phyloP scores from a whole-genome alignment of 1,140 invertebrate species.

The Manduca sexta region DNA sequence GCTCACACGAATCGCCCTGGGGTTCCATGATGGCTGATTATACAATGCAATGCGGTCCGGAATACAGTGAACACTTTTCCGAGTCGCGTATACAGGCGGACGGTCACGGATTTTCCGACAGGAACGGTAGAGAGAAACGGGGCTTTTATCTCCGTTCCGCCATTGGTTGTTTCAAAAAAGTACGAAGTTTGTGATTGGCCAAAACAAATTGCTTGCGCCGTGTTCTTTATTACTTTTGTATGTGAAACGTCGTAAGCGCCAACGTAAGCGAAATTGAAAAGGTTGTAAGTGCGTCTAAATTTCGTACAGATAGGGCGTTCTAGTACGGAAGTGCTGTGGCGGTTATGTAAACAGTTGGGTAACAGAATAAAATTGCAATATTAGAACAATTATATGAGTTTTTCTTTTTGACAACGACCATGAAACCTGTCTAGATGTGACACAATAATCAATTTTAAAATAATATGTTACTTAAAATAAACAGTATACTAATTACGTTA shows the following conservation, averaged over 20 bases:
- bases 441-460: conserved; percentile 12
- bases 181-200: conserved; percentile 46
- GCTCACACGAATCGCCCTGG: conserved; percentile 47
- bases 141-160: conserved; percentile 45
- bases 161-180: conserved; percentile 63
- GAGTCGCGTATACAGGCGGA: conserved; percentile 27
- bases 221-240: conserved; percentile 43
- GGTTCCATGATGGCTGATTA: conserved; percentile 68
- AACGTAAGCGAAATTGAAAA: conserved; percentile 14
- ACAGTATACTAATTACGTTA: too few species aligned
- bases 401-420: conserved; percentile 25
- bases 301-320: conserved; percentile 14
- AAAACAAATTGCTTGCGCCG: conserved; percentile 49
- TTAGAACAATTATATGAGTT: conserved; percentile 47
- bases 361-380: conserved; percentile 35
- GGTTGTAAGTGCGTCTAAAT: conserved; percentile 14
- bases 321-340: background rate
- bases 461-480: too few species aligned
- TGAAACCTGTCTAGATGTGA: background rate
- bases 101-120: conserved; percentile 32
- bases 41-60: conserved; percentile 55
- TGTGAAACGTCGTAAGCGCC: conserved; percentile 34
- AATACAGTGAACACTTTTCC: conserved; percentile 51
- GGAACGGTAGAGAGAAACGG: conserved; percentile 32
- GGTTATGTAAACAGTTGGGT: conserved; percentile 7